Evolutionary conservation across 2,797 vertebrate species (phyloP), one percentile per base, ranked within the genome.

Genomic region (Apodemus agrarius): DNA sequence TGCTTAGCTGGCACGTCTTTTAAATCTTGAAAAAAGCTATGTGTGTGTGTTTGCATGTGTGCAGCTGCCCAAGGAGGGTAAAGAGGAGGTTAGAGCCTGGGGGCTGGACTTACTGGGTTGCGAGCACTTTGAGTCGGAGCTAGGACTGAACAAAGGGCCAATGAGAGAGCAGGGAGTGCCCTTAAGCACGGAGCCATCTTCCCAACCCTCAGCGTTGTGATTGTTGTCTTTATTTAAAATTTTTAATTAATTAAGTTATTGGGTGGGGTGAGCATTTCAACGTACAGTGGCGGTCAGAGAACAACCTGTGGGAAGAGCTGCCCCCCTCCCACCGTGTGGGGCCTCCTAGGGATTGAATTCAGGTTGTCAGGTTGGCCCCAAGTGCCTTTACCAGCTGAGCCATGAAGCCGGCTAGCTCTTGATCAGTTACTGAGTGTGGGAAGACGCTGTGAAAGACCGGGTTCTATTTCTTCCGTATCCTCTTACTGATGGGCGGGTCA

Each of bases 361-460:
- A 49, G 31, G 43, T 84, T 21, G 10, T 65, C 63, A 84, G 61
- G 40, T 49, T 16, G 31, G 10, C 43, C 49, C 43, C 61, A 49
- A 67, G 11, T 67, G 31, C 43, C 29, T 85, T 34, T 85, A 34
- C 11, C 29, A 85, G 61, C 59, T 46, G 40, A 65, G 61, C 4
- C 82, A 8, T 49, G 34, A 49, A 22, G 61, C 11, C 40, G 34
- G 82, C 19, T 34, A 40, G 31, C 63, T 95, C 80, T 90, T 90
- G 54, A 86, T 88, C 29, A 89, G 34, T 94, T 80, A 88, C 89
- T 79, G 34, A 49, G 14, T 65, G 37, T 87, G 52, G 52, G 91
- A 86, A 74, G 91, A 92, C 81, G 59, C 52, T 79, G 86, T 46
- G 79, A 57, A 89, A 61, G 26, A 75, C 29, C 46, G 86, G 29